Conservation (phyloP, 2,113 vertebrate species). For the Hylia prasina region DNA sequence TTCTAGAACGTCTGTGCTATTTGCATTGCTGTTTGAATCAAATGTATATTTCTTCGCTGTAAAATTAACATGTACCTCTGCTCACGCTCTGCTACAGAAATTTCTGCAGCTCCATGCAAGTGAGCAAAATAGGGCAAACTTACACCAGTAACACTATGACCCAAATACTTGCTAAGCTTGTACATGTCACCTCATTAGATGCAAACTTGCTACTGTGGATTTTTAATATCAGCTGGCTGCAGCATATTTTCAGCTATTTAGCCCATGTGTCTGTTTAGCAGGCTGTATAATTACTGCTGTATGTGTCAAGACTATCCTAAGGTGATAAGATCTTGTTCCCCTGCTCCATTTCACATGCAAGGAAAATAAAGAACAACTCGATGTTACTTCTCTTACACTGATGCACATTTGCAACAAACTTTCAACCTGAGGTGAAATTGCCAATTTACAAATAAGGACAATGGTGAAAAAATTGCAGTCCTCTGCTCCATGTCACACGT, state of each 20-base stretch:
- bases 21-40: not conserved
- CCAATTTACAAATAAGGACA: not conserved
- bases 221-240: not conserved
- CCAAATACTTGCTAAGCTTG: slow-evolving; percentile 43
- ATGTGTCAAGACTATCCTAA: not conserved
- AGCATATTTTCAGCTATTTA: not conserved
- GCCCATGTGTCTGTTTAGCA: not conserved
- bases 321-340: not conserved
- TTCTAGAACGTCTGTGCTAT: not conserved
- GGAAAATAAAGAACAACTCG: not conserved
- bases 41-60: not conserved
- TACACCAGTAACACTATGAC: not conserved
- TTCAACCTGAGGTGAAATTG: not conserved
- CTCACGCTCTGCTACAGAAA: not conserved
- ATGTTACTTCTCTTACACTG: not conserved
- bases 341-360: not conserved
- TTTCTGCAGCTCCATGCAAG: not conserved
- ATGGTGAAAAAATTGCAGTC: not conserved
- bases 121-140: not conserved
- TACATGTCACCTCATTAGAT: not conserved
- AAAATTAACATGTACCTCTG: not conserved
- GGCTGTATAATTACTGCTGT: not conserved
- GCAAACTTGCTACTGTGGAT: slow-evolving; percentile 13
- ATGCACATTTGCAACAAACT: not conserved
- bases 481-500: not conserved